Evolutionary conservation across 2,797 vertebrate species (phyloP).

Genomic region (Hydrolagus colliei): DNA sequence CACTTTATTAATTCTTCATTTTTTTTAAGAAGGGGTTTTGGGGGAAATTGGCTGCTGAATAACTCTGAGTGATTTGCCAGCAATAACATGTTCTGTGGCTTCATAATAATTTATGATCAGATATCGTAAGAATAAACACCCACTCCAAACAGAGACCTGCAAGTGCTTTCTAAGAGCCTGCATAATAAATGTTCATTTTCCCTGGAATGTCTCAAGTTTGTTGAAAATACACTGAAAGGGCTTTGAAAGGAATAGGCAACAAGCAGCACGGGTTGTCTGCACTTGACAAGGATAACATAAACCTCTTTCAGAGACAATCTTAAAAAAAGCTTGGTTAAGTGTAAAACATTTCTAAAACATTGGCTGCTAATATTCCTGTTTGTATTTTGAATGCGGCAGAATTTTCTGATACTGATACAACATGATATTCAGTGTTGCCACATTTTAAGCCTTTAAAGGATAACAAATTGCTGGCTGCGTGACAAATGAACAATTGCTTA

Average conservation of each 20-base stretch:
- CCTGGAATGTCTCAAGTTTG: not conserved
- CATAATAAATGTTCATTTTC: not conserved
- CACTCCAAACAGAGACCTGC: not conserved
- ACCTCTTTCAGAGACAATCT: not conserved
- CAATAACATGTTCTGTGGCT: too few relatives aligned
- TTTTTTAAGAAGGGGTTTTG: too few relatives aligned
- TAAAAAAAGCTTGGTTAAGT: not conserved
- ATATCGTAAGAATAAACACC: not conserved
- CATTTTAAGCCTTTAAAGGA: too few relatives aligned
- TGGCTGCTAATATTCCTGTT: not conserved
- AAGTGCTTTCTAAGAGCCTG: not conserved
- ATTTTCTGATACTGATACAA: not conserved
- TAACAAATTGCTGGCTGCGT: too few relatives aligned
- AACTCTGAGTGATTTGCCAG: too few relatives aligned
- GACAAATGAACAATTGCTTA: not conserved
- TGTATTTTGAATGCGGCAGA: not conserved
- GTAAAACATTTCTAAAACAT: not conserved
- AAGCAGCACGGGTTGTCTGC: not conserved
- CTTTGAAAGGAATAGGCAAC: not conserved
- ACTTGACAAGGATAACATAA: constrained; percentile 2
- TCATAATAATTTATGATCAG: too few relatives aligned
- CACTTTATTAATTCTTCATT: too few relatives aligned
- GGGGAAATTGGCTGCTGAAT: too few relatives aligned
- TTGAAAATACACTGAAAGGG: not conserved
- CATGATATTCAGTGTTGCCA: not conserved